Evolutionary conservation across 2,888 invertebrate species (phyloP).

Genomic region (Scaptodrosophila latifasciaeformis): DNA sequence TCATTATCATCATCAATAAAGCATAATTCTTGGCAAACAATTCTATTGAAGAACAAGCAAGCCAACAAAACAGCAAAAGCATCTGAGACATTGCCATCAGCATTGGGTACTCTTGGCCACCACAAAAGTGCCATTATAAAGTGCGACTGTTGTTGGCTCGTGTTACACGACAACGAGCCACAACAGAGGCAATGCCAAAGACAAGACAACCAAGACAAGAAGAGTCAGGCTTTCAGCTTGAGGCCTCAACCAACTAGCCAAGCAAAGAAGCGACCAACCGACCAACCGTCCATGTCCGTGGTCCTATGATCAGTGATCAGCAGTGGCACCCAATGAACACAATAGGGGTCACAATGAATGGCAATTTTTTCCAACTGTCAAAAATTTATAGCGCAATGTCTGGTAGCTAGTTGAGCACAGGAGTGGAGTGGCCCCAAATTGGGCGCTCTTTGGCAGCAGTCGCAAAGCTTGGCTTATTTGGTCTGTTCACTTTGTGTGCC

Average conservation of each 20-base stretch:
- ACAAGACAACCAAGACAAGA: not conserved
- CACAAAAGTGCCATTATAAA: conserved; percentile 48
- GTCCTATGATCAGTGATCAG: conserved; percentile 60
- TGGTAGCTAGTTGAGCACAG: conserved; percentile 27
- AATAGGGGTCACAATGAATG: conserved; percentile 73
- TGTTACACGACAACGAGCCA: conserved; percentile 61
- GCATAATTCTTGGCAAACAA: conserved; percentile 68
- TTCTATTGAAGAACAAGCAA: conserved; percentile 64
- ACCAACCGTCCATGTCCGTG: conserved; percentile 9
- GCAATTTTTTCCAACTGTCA: conserved; percentile 73
- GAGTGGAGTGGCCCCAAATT: conserved; percentile 29
- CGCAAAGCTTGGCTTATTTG: not conserved
- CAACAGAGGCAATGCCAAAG: not conserved
- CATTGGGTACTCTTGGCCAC: conserved; percentile 29
- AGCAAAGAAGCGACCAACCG: too few relatives aligned
- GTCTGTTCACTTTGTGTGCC: conserved; percentile 13
- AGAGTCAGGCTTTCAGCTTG: conserved; percentile 1
- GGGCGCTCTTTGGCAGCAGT: conserved; percentile 5
- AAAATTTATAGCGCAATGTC: conserved; percentile 64
- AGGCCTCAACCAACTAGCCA: conserved; percentile 2
- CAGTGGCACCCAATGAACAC: too few relatives aligned
- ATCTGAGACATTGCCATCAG: not conserved
- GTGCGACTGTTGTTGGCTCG: conserved; percentile 53
- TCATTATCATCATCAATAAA: conserved; percentile 70
- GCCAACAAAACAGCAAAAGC: conserved; percentile 3